Evolutionary conservation across 2,888 invertebrate species (phyloP).

Genomic region (Spilarctia lutea): DNA sequence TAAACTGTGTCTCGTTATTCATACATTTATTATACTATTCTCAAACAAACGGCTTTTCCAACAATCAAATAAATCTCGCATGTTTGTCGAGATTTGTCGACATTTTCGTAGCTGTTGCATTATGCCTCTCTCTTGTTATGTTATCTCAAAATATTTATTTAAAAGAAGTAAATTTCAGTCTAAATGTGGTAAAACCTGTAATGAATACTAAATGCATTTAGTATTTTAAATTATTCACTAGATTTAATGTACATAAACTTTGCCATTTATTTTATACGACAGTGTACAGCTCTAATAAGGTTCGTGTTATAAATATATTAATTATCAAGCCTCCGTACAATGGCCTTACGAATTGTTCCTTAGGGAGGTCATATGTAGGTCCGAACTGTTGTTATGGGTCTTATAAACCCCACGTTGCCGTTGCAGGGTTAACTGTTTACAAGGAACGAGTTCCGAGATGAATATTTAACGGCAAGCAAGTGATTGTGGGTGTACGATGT

Average conservation of each 20-base stretch:
- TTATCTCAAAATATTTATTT: background rate
- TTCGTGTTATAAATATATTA: conserved; percentile 71
- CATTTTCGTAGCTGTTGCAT: background rate
- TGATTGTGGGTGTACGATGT: conserved; percentile 41
- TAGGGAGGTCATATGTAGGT: conserved; percentile 47
- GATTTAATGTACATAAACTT: conserved; percentile 16
- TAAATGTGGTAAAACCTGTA: background rate
- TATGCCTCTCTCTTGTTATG: too few species aligned
- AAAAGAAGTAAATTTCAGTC: background rate
- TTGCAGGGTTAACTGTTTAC: conserved; percentile 58
- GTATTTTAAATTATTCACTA: background rate
- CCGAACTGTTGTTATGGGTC: conserved; percentile 36
- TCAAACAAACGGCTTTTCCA: background rate
- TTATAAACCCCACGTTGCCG: conserved; percentile 37
- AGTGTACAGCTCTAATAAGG: conserved; percentile 58
- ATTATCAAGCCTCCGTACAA: conserved; percentile 56
- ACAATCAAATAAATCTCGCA: background rate
- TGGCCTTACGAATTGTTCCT: conserved; percentile 54
- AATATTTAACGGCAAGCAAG: conserved; percentile 45
- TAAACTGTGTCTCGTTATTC: background rate
- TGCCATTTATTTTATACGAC: conserved; percentile 22
- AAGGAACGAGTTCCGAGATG: conserved; percentile 36
- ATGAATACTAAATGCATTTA: background rate
- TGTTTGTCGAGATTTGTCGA: background rate
- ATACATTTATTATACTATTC: too few species aligned